phyloP scores from a whole-genome alignment of 2,797 vertebrate species.

The Enteromius trimaculatus region DNA sequence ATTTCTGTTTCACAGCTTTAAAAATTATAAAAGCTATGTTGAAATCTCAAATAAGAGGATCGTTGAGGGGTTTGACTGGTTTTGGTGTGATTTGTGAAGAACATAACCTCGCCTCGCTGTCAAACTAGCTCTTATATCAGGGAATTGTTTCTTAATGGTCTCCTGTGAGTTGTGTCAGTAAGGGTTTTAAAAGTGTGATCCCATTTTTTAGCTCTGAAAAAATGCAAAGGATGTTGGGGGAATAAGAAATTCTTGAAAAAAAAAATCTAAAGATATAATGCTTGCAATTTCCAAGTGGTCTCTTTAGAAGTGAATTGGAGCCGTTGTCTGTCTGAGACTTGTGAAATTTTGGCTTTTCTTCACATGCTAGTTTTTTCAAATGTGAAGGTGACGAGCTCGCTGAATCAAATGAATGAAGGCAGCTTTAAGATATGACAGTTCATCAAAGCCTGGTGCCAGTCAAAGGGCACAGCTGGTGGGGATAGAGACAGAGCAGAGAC shows the following conservation, averaged over 20 bases:
- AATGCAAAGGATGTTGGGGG: background rate
- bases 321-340: background rate
- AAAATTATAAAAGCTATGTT: constrained; percentile 64
- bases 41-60: constrained; percentile 65
- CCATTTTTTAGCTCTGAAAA: constrained; percentile 12
- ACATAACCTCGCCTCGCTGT: background rate
- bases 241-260: background rate
- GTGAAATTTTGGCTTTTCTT: constrained; percentile 18
- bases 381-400: constrained; percentile 66
- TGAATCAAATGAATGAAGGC: constrained; percentile 66
- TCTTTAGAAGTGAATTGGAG: constrained; percentile 22
- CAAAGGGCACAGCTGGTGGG: constrained; percentile 77
- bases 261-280: background rate
- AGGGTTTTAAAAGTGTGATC: constrained; percentile 4
- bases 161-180: constrained; percentile 20
- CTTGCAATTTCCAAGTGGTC: constrained; percentile 9
- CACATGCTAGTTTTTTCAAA: constrained; percentile 60
- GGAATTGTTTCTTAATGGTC: constrained; percentile 10
- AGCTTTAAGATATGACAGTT: constrained; percentile 68
- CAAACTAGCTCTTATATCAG: constrained; percentile 4
- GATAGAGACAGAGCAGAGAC: constrained; percentile 55
- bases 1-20: constrained; percentile 56
- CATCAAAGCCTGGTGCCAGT: constrained; percentile 76
- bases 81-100: constrained; percentile 36
- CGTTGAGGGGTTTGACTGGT: constrained; percentile 1